These are phyloP conservation scores for Himalopsyche kuldschensis DNA, from an alignment of 2,888 invertebrate species.

Conservation along the genomic window DNA sequence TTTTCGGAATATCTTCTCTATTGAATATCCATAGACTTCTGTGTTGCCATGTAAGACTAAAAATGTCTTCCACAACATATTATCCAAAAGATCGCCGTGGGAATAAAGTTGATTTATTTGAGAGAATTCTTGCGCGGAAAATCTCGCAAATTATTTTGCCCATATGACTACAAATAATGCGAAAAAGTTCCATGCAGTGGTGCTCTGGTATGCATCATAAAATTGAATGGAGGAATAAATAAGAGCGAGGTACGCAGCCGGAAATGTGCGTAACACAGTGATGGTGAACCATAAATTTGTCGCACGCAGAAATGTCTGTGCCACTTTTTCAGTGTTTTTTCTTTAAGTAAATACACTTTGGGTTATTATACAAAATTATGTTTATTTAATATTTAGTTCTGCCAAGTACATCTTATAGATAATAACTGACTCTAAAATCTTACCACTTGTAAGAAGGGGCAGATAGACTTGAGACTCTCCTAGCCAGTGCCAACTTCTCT, in stretches of 20 bases:
- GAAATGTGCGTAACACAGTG: not conserved
- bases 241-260: not conserved
- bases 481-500: no score
- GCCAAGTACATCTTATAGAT: no score
- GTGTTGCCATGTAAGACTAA: not conserved
- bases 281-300: not conserved
- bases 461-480: no score
- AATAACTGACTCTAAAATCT: no score
- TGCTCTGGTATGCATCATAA: conserved; percentile 12
- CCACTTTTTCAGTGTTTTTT: no score
- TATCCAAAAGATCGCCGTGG: not conserved
- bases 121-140: not conserved
- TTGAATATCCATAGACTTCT: not conserved
- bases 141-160: not conserved
- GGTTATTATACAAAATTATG: no score
- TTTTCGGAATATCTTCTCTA: no score
- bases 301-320: no score
- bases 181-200: not conserved
- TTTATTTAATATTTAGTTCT: no score
- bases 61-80: not conserved
- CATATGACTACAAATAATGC: not conserved
- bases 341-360: no score
- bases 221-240: conserved; percentile 25
- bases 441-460: no score
- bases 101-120: not conserved